Evolutionary conservation across 2,888 invertebrate genomes (phyloP).

Genomic region (Drosophila colorata): DNA sequence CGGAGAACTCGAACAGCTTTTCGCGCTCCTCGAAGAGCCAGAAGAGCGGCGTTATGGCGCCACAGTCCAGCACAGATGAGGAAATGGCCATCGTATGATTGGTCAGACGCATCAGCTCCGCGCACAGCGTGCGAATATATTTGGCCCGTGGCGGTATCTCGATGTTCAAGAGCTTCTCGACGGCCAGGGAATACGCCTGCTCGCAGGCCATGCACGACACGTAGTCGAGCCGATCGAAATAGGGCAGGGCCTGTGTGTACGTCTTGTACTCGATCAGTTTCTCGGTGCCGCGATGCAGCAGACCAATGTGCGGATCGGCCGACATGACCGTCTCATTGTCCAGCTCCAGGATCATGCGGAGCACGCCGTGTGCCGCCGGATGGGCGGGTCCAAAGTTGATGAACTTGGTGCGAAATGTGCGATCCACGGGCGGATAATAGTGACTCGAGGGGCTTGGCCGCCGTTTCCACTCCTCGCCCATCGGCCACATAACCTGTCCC

Average conservation of each 20-base stretch:
- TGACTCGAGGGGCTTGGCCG: constrained; percentile 79
- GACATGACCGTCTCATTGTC: constrained; percentile 93
- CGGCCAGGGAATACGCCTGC: constrained; percentile 91
- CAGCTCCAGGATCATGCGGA: constrained; percentile 91
- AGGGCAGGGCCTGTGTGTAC: constrained; percentile 93
- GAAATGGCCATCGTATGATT: constrained; percentile 93
- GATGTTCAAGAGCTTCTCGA: constrained; percentile 93
- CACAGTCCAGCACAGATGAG: constrained; percentile 92
- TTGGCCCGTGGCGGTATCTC: constrained; percentile 92
- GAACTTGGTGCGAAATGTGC: constrained; percentile 88
- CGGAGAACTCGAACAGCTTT: constrained; percentile 94
- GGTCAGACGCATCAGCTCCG: constrained; percentile 91
- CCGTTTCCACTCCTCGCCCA: constrained; percentile 83
- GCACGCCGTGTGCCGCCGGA: constrained; percentile 96
- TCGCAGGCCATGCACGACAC: constrained; percentile 94
- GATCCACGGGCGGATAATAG: constrained; percentile 86
- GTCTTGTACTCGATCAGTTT: constrained; percentile 96
- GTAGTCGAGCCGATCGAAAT: constrained; percentile 95
- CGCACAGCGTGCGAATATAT: constrained; percentile 91
- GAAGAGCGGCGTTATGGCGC: constrained; percentile 95
- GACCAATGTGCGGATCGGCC: constrained; percentile 94
- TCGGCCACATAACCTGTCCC: constrained; percentile 87
- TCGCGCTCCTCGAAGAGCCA: constrained; percentile 96
- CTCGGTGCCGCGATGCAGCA: constrained; percentile 95
- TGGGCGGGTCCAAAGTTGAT: constrained; percentile 96